Conservation (phyloP, 2,888 invertebrate species). For the Uloborus plumipes region DNA sequence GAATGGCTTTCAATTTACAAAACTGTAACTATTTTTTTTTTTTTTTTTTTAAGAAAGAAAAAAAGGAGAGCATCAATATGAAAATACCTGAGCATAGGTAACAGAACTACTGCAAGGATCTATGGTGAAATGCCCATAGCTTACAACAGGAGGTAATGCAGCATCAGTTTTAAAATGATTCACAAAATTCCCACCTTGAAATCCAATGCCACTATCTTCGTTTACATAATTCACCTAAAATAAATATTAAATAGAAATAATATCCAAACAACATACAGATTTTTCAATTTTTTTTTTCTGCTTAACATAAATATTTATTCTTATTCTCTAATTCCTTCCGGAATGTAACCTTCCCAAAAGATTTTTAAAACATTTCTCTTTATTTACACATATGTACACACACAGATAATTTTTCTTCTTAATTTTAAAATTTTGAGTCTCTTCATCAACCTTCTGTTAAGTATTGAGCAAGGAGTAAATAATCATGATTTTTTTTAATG, state of each 20-base stretch:
- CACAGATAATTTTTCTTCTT: no score
- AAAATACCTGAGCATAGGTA: constrained; percentile 50
- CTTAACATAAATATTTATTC: not conserved
- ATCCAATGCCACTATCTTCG: constrained; percentile 40
- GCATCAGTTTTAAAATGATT: constrained; percentile 41
- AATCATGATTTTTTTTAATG: no score
- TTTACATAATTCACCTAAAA: constrained; percentile 49
- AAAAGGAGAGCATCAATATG: not conserved
- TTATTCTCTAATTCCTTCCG: no score
- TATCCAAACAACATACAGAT: not conserved
- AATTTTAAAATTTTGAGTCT: no score
- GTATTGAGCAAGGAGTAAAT: no score
- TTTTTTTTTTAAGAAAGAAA: no score
- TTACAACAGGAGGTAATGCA: constrained; percentile 40
- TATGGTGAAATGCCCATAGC: constrained; percentile 45
- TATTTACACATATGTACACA: no score
- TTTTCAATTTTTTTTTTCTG: not conserved
- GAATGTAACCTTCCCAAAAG: no score
- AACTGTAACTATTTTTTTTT: no score
- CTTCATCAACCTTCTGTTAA: no score
- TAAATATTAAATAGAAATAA: not conserved
- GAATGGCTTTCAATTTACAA: no score
- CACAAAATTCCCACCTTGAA: constrained; percentile 54
- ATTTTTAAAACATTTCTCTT: no score
- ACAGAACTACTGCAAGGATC: constrained; percentile 45